Evolutionary conservation across 2,888 invertebrate genomes (phyloP).

Genomic region (Synergus itoensis): DNA sequence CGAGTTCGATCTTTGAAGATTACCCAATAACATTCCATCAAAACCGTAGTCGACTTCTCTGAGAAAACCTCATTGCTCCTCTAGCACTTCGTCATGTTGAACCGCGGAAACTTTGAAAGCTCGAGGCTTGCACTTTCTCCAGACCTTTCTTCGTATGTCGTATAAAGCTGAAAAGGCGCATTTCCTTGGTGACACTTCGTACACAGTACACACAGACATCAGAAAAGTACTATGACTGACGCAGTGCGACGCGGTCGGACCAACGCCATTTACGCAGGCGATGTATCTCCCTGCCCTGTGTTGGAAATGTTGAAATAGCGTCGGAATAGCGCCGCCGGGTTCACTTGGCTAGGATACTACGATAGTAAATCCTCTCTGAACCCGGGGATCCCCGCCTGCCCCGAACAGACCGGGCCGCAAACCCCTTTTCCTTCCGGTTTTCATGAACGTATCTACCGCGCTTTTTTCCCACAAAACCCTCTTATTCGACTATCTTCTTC

Average conservation of each 20-base stretch:
- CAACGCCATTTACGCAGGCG: conserved; percentile 35
- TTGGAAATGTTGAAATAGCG: conserved; percentile 13
- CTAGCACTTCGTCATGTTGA: neutral
- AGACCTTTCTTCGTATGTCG: neutral
- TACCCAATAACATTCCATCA: neutral
- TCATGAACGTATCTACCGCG: conserved; percentile 43
- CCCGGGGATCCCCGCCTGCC: conserved; percentile 23
- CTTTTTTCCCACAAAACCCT: conserved; percentile 33
- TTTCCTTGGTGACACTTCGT: conserved; percentile 23
- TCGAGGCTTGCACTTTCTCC: neutral
- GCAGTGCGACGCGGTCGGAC: conserved; percentile 39
- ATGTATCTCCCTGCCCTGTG: conserved; percentile 33
- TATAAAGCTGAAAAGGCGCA: conserved; percentile 13
- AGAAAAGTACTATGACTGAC: conserved; percentile 37
- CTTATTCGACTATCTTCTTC: conserved; percentile 32
- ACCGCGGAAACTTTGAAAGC: neutral
- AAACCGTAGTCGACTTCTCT: neutral
- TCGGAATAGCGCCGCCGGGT: conserved; percentile 43
- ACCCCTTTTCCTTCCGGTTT: conserved; percentile 42
- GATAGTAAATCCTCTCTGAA: conserved; percentile 43
- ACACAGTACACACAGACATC: conserved; percentile 16
- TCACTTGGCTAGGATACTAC: conserved; percentile 42
- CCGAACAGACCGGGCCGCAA: conserved; percentile 22
- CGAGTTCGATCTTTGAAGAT: neutral
- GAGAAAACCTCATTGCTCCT: neutral